These are phyloP conservation scores for Coluber constrictor DNA, from an alignment of 2,797 vertebrate species.

Conservation along the genomic window DNA sequence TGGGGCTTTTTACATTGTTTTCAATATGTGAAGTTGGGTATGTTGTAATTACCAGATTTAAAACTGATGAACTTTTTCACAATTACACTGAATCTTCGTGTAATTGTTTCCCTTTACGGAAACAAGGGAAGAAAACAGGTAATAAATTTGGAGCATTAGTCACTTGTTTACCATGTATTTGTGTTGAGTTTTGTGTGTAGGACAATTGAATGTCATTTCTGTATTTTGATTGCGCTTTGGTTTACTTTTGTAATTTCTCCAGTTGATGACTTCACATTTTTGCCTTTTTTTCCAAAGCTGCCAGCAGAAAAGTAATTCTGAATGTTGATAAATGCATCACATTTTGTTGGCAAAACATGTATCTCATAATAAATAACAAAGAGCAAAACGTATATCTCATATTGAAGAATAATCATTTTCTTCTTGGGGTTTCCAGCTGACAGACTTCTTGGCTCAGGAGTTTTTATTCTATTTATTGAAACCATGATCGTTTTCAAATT, in stretches of 20 bases:
- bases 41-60: background rate
- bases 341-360: conserved; percentile 32
- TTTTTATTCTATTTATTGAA: background rate
- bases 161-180: background rate
- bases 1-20: background rate
- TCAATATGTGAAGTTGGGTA: background rate
- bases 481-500: background rate
- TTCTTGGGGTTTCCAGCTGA: conserved; percentile 28
- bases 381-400: conserved; percentile 26
- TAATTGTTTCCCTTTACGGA: background rate
- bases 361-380: conserved; percentile 20
- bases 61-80: background rate
- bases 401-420: conserved; percentile 20
- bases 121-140: background rate
- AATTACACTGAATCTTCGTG: background rate
- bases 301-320: conserved; percentile 42
- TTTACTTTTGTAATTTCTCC: conserved; percentile 49
- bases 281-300: conserved; percentile 30
- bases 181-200: background rate
- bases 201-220: conserved; percentile 31
- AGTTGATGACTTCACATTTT: conserved; percentile 28
- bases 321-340: conserved; percentile 5
- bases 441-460: conserved; percentile 7
- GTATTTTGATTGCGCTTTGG: conserved; percentile 45
- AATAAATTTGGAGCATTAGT: background rate